Evolutionary conservation across 2,888 invertebrate species (phyloP).

Genomic region (Parapristionchus giblindavisi): DNA sequence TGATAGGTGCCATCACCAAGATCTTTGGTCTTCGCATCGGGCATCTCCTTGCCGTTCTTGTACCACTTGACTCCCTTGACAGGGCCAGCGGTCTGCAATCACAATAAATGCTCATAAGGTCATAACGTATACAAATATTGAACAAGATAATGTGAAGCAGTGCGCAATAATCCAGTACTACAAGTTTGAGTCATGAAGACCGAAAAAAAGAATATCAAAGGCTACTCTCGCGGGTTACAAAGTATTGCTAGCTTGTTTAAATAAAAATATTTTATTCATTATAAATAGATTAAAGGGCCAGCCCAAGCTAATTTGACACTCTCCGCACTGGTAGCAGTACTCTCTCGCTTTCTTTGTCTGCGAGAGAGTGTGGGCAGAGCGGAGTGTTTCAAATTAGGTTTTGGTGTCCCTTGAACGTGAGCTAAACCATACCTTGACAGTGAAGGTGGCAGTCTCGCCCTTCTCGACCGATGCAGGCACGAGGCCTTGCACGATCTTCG

Average conservation of each 20-base stretch:
- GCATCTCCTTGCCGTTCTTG: conserved; percentile 67
- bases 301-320: too few relatives aligned
- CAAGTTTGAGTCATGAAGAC: too few relatives aligned
- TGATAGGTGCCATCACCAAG: conserved; percentile 57
- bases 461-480: conserved; percentile 79
- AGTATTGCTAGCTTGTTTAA: neutral
- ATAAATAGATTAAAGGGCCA: too few relatives aligned
- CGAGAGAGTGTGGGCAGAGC: neutral
- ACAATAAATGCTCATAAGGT: too few relatives aligned
- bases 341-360: too few relatives aligned
- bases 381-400: conserved; percentile 75
- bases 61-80: conserved; percentile 85
- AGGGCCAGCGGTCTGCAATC: conserved; percentile 76
- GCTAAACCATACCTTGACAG: conserved; percentile 73
- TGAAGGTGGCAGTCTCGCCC: conserved; percentile 82
- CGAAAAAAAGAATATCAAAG: too few relatives aligned
- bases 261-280: too few relatives aligned
- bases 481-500: conserved; percentile 78
- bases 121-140: too few relatives aligned
- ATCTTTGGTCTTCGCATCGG: conserved; percentile 50
- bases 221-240: too few relatives aligned
- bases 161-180: too few relatives aligned
- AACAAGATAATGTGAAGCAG: too few relatives aligned
- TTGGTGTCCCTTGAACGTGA: conserved; percentile 79
- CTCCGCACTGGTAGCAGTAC: too few relatives aligned